Conservation (phyloP, 2,113 vertebrate species). For the human region GRCh38 chr1:74367501-74368000, state of each 20-base stretch:
- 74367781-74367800: background rate
- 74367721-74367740: background rate
- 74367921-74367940: constrained; percentile 95
- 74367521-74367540: background rate
- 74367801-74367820: background rate
- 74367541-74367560: background rate
- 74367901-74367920: constrained; percentile 95
- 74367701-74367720: background rate
- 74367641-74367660: background rate
- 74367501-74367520: background rate
- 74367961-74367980: constrained; percentile 89
- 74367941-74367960: constrained; percentile 98
- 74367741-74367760: constrained; percentile 31
- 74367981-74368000: constrained; percentile 28
- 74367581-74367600: fast-evolving
- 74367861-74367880: background rate
- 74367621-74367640: background rate
- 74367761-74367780: background rate
- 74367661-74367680: background rate
- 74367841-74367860: constrained; percentile 31
- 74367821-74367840: background rate
- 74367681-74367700: constrained; percentile 12
- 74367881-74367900: constrained; percentile 56
- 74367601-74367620: background rate
- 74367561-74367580: background rate